Evolutionary conservation across 1,140 invertebrate species (phyloP).

Genomic region (Apocrypta bakeri): DNA sequence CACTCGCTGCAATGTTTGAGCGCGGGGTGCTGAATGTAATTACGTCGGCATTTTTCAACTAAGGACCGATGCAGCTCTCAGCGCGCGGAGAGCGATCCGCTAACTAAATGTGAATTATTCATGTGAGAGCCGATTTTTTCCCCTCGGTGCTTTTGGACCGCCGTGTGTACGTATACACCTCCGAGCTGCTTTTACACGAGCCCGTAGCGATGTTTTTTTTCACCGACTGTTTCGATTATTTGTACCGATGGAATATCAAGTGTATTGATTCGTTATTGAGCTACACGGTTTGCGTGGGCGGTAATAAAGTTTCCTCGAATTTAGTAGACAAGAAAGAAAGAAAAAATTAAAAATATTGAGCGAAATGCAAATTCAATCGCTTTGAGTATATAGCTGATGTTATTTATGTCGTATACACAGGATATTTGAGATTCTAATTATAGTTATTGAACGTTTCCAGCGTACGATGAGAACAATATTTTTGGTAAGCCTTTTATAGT

Average conservation of each 20-base stretch:
- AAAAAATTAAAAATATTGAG: too few relatives aligned
- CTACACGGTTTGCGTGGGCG: not conserved
- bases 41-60: slow-evolving; percentile 18
- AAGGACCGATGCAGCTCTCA: not conserved
- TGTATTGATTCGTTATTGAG: slow-evolving; percentile 14
- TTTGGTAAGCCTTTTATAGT: not conserved
- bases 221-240: not conserved
- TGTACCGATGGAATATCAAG: slow-evolving; percentile 10
- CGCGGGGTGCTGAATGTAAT: slow-evolving; percentile 26
- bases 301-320: not conserved
- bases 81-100: not conserved
- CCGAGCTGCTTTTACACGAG: not conserved
- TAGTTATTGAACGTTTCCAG: too few relatives aligned
- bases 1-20: too few relatives aligned
- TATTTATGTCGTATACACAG: not conserved
- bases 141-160: too few relatives aligned
- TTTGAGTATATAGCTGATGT: too few relatives aligned
- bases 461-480: not conserved
- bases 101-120: slow-evolving; percentile 37
- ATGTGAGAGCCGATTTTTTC: not conserved
- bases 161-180: not conserved
- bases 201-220: not conserved
- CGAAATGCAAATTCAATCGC: not conserved
- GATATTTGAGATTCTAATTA: not conserved
- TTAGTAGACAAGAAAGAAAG: too few relatives aligned